These are phyloP conservation scores for Sander vitreus DNA, from an alignment of 2,113 vertebrate species.

Conservation along the genomic window DNA sequence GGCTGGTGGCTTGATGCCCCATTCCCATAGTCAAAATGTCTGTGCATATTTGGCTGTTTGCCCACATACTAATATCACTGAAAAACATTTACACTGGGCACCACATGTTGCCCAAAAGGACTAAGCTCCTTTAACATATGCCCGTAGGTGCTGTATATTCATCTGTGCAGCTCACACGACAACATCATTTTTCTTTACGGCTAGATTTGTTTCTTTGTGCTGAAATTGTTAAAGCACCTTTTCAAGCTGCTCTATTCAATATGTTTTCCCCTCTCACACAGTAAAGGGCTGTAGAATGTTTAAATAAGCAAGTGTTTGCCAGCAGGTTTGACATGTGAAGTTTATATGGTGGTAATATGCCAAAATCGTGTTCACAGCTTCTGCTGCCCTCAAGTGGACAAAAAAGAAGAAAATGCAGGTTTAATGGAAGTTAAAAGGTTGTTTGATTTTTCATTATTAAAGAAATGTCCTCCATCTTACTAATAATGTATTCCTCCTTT, in stretches of 20 bases:
- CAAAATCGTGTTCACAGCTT: background rate
- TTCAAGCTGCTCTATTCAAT: background rate
- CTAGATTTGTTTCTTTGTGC: background rate
- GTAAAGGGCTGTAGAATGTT: no score
- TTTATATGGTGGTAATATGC: background rate
- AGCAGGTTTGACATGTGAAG: no score
- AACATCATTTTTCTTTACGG: background rate
- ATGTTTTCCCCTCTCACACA: background rate
- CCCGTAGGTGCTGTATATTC: background rate
- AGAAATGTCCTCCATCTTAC: background rate
- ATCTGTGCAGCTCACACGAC: background rate
- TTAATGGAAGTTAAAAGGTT: no score
- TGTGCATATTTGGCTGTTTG: background rate
- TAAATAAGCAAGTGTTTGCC: no score
- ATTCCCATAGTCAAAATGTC: background rate
- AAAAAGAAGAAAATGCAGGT: background rate
- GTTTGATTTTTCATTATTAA: background rate
- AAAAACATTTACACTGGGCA: background rate
- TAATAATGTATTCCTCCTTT: background rate
- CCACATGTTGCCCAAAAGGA: background rate
- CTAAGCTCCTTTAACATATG: background rate
- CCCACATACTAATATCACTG: background rate
- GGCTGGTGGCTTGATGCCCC: background rate
- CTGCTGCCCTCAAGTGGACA: constrained; percentile 7
- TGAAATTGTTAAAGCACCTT: background rate